These are phyloP conservation scores for Leucophenga montana DNA, from an alignment of 2,888 invertebrate genomes.

Conservation along the genomic window DNA sequence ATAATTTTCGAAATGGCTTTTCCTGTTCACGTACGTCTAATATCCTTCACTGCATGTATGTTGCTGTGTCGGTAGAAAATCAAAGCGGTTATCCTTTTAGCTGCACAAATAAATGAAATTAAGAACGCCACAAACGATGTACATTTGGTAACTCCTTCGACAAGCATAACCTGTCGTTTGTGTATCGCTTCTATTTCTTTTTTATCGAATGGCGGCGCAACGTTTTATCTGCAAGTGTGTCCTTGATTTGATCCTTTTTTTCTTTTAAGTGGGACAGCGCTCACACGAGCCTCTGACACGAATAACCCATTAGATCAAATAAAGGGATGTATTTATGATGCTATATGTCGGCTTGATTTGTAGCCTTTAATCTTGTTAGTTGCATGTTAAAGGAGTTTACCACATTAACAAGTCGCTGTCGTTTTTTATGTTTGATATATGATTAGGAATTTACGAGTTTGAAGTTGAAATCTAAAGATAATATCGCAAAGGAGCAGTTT, in stretches of 20 bases:
- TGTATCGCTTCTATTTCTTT: not conserved
- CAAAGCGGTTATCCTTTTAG: conserved; percentile 21
- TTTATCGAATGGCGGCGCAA: conserved; percentile 4
- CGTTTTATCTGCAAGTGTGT: conserved; percentile 6
- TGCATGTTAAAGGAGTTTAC: not conserved
- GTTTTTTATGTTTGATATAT: not conserved
- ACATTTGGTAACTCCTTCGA: conserved; percentile 16
- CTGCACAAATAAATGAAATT: conserved; percentile 22
- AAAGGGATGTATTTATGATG: not conserved
- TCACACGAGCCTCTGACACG: conserved; percentile 4
- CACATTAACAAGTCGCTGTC: not conserved
- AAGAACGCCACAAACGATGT: conserved; percentile 11
- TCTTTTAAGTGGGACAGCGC: not conserved
- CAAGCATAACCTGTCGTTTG: conserved; percentile 8
- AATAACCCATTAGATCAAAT: conserved; percentile 26
- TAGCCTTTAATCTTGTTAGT: conserved; percentile 15
- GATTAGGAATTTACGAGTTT: not conserved
- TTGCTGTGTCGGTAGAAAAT: conserved; percentile 3
- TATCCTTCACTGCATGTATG: not conserved
- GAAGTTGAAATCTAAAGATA: too few species aligned
- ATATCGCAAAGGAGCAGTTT: too few species aligned
- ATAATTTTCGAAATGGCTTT: conserved; percentile 3
- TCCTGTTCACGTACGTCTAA: not conserved
- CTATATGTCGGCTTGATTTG: not conserved
- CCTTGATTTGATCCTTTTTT: conserved; percentile 10